Evolutionary conservation across 2,888 invertebrate genomes (phyloP).

Genomic region (Neoascia interrupta): DNA sequence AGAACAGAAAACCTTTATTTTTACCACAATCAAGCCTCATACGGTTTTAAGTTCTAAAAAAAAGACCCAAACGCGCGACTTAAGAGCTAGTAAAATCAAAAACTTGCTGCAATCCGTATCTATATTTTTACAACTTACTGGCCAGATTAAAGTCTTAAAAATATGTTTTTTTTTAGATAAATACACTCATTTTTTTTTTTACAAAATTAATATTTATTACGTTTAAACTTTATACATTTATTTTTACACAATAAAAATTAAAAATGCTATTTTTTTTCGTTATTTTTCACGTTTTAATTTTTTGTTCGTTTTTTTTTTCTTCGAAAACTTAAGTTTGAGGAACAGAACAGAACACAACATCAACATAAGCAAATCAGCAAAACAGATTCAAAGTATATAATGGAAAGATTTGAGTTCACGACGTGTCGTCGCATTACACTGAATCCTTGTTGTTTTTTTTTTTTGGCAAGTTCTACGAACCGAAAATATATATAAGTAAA

Average conservation of each 20-base stretch:
- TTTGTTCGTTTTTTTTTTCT: not conserved
- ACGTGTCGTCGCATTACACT: not conserved
- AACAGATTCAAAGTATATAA: conserved; percentile 21
- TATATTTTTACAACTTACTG: too few relatives aligned
- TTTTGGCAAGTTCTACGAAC: conserved; percentile 30
- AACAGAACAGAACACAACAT: conserved; percentile 44
- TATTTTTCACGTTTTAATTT: not conserved
- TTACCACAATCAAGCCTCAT: too few relatives aligned
- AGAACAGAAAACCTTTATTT: too few relatives aligned
- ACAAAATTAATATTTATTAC: conserved; percentile 46
- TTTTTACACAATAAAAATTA: conserved; percentile 32
- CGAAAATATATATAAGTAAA: conserved; percentile 1
- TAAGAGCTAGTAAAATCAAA: too few relatives aligned
- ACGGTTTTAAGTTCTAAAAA: too few relatives aligned
- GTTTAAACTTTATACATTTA: conserved; percentile 28
- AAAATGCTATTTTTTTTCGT: conserved; percentile 8
- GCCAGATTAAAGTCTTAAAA: too few relatives aligned
- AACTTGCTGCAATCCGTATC: too few relatives aligned
- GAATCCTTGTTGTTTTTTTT: too few relatives aligned
- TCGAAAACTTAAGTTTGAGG: conserved; percentile 9
- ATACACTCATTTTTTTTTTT: too few relatives aligned
- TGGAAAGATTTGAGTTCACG: not conserved
- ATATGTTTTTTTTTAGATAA: too few relatives aligned
- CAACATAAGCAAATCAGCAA: conserved; percentile 33
- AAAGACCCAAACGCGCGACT: too few relatives aligned